Base-by-base conservation (phyloP, 2,113 vertebrate species). In the Aptenodytes patagonicus region DNA sequence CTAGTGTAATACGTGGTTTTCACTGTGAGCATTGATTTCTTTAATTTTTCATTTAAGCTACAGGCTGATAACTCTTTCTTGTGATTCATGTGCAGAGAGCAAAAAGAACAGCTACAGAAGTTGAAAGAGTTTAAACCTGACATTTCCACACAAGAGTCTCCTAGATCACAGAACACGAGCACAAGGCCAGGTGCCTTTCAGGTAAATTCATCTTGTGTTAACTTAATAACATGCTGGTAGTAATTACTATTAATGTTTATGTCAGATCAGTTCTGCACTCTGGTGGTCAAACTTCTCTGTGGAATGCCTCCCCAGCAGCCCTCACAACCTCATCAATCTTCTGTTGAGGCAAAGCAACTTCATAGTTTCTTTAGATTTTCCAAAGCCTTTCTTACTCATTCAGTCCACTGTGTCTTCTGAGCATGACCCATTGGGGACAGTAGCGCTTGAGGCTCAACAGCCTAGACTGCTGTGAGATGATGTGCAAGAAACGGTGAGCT, bases 21-120 rank as follows among this genome's bases (percentile, higher is more conserved):
- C 31, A 55, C 71, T 5, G 1, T 65, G 28, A 82, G 15, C 14
- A 4, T 25, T 90, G 29, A 51, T 93, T 89, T 72, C 34, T 64
- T 89, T 44, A 28, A 16, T 83, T 89, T 92, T 76, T 71, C 17
- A 16, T 75, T 90, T 96, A 95, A 87, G 55, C 87, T 81, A 22
- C 75, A 47, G 69, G 61, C 54, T 96, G 87, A 64, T 73, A 95
- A 93, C 31, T 7, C 17, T 96, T 96, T 78, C 44, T 82, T 95
- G 32, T 94, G 57, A 64, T 98, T 92, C 91, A 31, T 95, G 38
- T 96, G 57, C 97, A 98, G 98, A 89, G 98, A 98, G 78, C 98
- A 98, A 83, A 98, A 98, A 95, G 98, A 98, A 71, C 98, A 98
- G 80, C 97, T 98, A 86, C 98, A 98, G 88, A 98, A 98, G 87